Base-by-base conservation (phyloP, 2,888 invertebrate genomes). In the Parnassius glacialis region DNA sequence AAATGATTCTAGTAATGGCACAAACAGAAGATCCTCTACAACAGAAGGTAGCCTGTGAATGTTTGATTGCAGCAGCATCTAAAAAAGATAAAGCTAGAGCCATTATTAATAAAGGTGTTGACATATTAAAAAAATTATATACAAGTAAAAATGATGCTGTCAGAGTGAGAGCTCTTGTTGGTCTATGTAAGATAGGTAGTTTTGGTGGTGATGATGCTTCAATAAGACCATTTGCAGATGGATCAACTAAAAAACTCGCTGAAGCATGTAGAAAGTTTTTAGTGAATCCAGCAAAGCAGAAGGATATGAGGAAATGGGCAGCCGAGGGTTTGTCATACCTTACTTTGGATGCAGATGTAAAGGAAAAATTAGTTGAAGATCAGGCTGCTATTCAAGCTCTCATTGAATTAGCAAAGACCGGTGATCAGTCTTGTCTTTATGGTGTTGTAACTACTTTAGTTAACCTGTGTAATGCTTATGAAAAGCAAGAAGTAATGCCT, bases 1-100 rank as follows among this genome's bases (percentile, higher is more conserved):
- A 98, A 84, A 98, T 99, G 96, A 98, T 99, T 83, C 90, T 99
- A 43, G 97, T 97, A 9, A 98, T 99, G 98, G 99, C 99, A 2
- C 96, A 96, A 65, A 96, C 97, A 10, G 97, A 98, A n/a, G 97
- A 98, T 77, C 70, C 93, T 12, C 86, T 98, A 0, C 97, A 99
- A 79, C 96, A 99, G 91, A 96, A 96, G 85, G 96, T 99, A 12
- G 97, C 99, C 0, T 98, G 98, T 77, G 99, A 99, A 85, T 98
- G 99, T 72, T 95, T 99, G 54, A 97, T 99, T 65, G 97, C 98
- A 7, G 98, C 99, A 3, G 96, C 99, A 1, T 97, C 98, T 7
- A 99, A 99, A 83, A 98, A 98, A 83, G 99, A 99, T 80, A 98
- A 99, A 87, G 98, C 98, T 2, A 95, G 95, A 72, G 94, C 97